Percentiles rank a stretch among this genome's conserved stretches.
phyloP scores from a whole-genome alignment of 2,888 invertebrate species.

The Periphyllus acericola region DNA sequence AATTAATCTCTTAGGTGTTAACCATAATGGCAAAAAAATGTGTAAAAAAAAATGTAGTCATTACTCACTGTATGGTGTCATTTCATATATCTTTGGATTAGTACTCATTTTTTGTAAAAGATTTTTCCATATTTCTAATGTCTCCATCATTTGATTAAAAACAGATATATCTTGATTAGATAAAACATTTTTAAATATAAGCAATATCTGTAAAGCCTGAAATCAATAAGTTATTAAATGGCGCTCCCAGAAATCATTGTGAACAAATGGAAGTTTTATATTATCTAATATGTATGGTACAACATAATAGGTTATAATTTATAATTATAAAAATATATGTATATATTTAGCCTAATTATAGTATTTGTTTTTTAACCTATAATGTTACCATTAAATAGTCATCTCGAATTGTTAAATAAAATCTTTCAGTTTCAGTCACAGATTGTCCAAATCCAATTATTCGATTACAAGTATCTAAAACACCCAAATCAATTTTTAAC shows the following conservation, averaged over 20 bases:
- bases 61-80: conserved; percentile 36
- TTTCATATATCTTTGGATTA: conserved; percentile 42
- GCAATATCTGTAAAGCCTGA: conserved; percentile 40
- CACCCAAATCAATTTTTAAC: conserved; percentile 48
- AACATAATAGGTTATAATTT: too few species aligned
- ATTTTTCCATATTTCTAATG: conserved; percentile 33
- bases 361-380: neutral
- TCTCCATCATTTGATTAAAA: conserved; percentile 31
- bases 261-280: too few species aligned
- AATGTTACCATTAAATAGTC: conserved; percentile 52
- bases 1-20: too few species aligned
- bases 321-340: too few species aligned
- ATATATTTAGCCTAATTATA: neutral
- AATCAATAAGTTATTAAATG: neutral
- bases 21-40: neutral
- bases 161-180: conserved; percentile 1
- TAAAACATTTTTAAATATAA: conserved; percentile 27
- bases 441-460: conserved; percentile 40
- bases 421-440: conserved; percentile 44
- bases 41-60: too few species aligned
- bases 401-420: conserved; percentile 50
- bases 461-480: conserved; percentile 40
- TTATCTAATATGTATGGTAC: too few species aligned
- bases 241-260: too few species aligned
- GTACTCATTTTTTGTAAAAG: conserved; percentile 33